Evolutionary conservation across 1,140 invertebrate species (phyloP).

Genomic region (Ridgeia piscesae): DNA sequence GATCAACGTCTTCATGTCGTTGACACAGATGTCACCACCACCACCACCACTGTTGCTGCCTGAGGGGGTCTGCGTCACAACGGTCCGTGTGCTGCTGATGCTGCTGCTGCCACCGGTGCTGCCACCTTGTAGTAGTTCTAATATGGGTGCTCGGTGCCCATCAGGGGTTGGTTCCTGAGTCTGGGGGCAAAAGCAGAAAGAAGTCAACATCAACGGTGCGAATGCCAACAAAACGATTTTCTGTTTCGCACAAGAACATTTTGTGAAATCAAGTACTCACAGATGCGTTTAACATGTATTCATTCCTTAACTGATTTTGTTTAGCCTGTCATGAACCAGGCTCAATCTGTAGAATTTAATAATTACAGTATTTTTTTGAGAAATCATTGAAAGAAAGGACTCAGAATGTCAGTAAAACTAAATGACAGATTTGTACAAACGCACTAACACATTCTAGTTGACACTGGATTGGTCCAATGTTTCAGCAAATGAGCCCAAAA

Average conservation of each 20-base stretch:
- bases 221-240: neutral
- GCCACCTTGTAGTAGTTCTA: slow-evolving; percentile 4
- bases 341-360: no score
- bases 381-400: no score
- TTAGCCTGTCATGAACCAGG: no score
- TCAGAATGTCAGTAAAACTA: no score
- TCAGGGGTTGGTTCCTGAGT: neutral
- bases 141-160: neutral
- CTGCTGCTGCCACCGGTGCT: neutral
- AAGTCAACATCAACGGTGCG: neutral
- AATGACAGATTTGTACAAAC: no score
- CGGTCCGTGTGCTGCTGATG: neutral
- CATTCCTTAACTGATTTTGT: no score
- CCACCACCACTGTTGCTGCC: neutral
- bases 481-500: no score
- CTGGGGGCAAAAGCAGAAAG: neutral
- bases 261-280: no score
- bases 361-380: no score
- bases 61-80: neutral
- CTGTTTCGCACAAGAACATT: neutral
- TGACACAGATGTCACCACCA: neutral
- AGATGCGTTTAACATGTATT: no score
- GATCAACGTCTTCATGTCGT: neutral
- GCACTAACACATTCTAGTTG: no score
- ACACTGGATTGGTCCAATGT: no score